Evolutionary conservation across 2,113 vertebrate species (phyloP).

Genomic region (Datnioides undecimradiatus): DNA sequence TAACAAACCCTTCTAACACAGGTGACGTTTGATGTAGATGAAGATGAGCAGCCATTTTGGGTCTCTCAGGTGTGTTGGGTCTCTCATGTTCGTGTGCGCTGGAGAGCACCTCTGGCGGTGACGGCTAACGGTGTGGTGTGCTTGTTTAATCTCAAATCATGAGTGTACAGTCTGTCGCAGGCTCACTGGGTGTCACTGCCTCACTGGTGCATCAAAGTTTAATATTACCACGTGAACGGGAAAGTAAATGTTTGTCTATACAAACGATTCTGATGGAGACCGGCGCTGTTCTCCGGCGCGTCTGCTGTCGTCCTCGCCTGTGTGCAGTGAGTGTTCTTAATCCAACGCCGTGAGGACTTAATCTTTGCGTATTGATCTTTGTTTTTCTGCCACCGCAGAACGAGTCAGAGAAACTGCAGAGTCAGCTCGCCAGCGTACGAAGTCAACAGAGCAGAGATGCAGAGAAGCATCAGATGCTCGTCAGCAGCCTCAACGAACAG

Average conservation of each 20-base stretch:
- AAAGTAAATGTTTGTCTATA: not conserved
- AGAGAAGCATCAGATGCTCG: conserved; percentile 88
- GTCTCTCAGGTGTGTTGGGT: conserved; percentile 89
- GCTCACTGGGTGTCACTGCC: conserved; percentile 42
- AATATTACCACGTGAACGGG: not conserved
- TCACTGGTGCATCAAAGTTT: conserved; percentile 9
- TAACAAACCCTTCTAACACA: conserved; percentile 91
- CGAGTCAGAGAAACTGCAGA: conserved; percentile 88
- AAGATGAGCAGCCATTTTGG: conserved; percentile 88
- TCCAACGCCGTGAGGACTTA: not conserved
- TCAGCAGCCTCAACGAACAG: conserved; percentile 88
- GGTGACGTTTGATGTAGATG: conserved; percentile 95
- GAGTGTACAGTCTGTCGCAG: conserved; percentile 11
- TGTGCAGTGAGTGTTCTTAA: conserved; percentile 50
- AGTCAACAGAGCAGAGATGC: conserved; percentile 86
- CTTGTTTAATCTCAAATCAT: conserved; percentile 41
- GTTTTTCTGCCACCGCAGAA: conserved; percentile 78
- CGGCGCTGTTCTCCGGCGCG: not conserved
- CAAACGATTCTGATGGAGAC: not conserved
- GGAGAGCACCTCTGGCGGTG: conserved; percentile 81
- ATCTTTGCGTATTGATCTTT: conserved; percentile 2
- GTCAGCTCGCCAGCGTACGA: conserved; percentile 84
- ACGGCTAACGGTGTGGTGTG: conserved; percentile 79
- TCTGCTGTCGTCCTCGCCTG: conserved; percentile 14
- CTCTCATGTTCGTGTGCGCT: conserved; percentile 64